Base-by-base conservation (phyloP, 2,797 vertebrate genomes). In the Clarias laeviceps region DNA sequence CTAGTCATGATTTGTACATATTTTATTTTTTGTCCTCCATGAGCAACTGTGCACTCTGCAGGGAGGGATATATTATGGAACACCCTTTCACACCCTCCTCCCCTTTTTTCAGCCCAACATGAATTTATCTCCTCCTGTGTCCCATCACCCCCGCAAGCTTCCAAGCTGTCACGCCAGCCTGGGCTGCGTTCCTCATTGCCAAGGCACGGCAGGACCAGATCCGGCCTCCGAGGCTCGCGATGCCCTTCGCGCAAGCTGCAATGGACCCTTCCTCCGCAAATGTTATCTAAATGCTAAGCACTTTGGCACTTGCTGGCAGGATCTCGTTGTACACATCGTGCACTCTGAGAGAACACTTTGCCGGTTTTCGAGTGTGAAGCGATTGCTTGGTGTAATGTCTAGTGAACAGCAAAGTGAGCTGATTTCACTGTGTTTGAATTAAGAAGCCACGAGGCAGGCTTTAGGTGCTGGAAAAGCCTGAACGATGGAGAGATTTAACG, bases 81-180 rank as follows among this genome's bases (percentile, higher is more conserved):
- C 85, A 69, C 86, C 86, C 72, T 84, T 54, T 85, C 87, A 68
- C 56, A 87, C 86, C 88, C 80, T 80, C 79, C 78, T 88, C 85
- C 85, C 84, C 90, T 87, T 86, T 86, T 90, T 91, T 90, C 89
- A 87, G 87, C 89, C 85, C 82, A 37, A 89, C 89, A 61, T 77
- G 83, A 84, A 82, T 88, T 82, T 88, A 88, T 88, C 87, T 89
- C 91, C 92, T 93, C 91, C 93, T 93, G 88, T 93, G 93, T 92
- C 92, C 92, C 91, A 91, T 92, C 85, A 89, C 94, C 95, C 91
- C 95, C 94, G 93, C 90, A 88, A 93, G 88, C 93, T 93, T 94
- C 94, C 95, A 95, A 95, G 95, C 95, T 96, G 95, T 95, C 91
- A 90, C 91, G 91, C 89, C 94, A 92, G 92, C 91, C 94, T 91